Percentiles rank a stretch among this genome's conserved stretches.
Conservation (phyloP, 2,888 invertebrate genomes). For the Plagodis pulveraria region DNA sequence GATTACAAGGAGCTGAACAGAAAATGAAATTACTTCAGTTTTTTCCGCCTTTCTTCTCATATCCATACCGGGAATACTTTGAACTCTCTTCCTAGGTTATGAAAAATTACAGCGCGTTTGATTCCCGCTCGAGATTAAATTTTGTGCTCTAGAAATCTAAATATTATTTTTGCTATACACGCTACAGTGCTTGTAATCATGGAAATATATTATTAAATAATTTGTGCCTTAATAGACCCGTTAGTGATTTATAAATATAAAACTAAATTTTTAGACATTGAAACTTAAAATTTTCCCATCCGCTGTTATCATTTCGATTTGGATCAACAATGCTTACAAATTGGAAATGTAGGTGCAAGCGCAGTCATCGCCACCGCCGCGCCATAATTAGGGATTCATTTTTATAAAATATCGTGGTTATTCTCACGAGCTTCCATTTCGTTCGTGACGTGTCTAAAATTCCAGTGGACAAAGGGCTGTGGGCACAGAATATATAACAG, state of each 20-base stretch:
- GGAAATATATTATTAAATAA: no score
- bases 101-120: no score
- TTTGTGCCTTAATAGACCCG: no score
- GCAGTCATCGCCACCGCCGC: conserved; percentile 29
- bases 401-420: conserved; percentile 61
- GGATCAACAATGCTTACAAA: conserved; percentile 45
- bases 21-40: no score
- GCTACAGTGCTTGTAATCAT: no score
- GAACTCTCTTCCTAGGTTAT: no score
- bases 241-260: not conserved
- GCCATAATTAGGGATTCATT: conserved; percentile 60
- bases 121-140: no score
- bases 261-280: not conserved
- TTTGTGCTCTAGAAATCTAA: no score
- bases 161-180: no score
- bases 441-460: conserved; percentile 77
- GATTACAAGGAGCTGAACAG: no score
- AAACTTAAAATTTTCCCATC: conserved; percentile 6
- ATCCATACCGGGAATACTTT: no score
- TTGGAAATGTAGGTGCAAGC: conserved; percentile 49
- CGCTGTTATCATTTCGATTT: conserved; percentile 29
- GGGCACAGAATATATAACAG: not conserved
- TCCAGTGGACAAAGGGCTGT: conserved; percentile 67
- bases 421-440: conserved; percentile 70
- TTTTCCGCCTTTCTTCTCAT: no score